Conservation (phyloP, 1,140 invertebrate species). For the Aphidius ervi region DNA sequence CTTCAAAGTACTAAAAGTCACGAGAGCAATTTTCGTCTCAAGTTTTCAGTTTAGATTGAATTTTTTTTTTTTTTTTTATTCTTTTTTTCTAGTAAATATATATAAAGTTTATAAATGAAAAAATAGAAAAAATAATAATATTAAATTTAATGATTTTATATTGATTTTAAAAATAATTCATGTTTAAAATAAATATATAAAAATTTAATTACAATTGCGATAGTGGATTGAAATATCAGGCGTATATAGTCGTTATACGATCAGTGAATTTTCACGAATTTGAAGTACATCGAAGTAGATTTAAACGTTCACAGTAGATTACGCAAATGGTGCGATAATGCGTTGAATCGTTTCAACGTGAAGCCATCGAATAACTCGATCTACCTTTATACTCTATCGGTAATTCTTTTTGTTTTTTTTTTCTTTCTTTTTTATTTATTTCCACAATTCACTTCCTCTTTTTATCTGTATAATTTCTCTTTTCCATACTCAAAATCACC, state of each 20-base stretch:
- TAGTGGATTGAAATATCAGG: constrained; percentile 11
- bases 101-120: too few relatives aligned
- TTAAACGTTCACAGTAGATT: constrained; percentile 21
- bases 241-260: constrained; percentile 8
- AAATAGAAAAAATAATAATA: too few relatives aligned
- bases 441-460: neutral
- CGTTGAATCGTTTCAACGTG: constrained; percentile 18
- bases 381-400: constrained; percentile 11
- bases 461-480: too few relatives aligned
- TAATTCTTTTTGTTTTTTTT: constrained; percentile 8
- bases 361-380: constrained; percentile 20
- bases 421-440: neutral
- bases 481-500: too few relatives aligned
- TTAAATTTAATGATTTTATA: too few relatives aligned
- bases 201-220: constrained; percentile 2
- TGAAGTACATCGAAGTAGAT: constrained; percentile 11
- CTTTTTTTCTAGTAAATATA: too few relatives aligned
- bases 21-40: too few relatives aligned
- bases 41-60: too few relatives aligned
- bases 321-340: constrained; percentile 21
- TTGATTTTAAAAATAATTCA: too few relatives aligned
- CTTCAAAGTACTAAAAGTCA: too few relatives aligned
- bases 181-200: too few relatives aligned
- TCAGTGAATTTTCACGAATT: constrained; percentile 13
- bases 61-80: too few relatives aligned